Percentiles rank a stretch among this genome's conserved stretches.
Evolutionary conservation across 2,113 vertebrate genomes (phyloP).

Genomic region (Leucosticte australis): DNA sequence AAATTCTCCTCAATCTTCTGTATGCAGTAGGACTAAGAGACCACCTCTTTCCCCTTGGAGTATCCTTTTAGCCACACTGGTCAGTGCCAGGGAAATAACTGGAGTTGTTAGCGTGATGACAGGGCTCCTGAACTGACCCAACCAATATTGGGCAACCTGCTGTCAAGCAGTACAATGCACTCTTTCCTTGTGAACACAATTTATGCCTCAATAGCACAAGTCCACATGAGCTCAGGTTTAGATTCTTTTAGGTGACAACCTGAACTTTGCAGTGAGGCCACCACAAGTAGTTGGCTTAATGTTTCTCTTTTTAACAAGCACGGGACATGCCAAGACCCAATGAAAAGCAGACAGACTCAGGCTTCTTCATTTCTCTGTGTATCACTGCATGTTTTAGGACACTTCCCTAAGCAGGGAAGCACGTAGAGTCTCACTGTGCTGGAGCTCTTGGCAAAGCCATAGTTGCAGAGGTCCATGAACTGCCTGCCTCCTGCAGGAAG

Average conservation of each 20-base stretch:
- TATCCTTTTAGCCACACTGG: background rate
- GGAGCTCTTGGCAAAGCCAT: background rate
- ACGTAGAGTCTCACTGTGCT: accelerated
- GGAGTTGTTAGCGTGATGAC: background rate
- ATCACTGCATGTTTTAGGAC: background rate
- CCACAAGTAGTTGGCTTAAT: background rate
- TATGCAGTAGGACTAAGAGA: background rate
- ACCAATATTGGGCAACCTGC: background rate
- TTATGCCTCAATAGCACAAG: background rate
- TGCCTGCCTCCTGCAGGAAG: background rate
- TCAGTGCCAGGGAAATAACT: background rate
- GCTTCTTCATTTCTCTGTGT: background rate
- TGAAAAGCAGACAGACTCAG: background rate
- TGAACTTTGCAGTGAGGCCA: background rate
- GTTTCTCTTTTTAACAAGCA: background rate
- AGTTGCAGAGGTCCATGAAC: background rate
- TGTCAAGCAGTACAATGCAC: background rate
- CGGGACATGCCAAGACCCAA: background rate
- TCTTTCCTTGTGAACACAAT: background rate
- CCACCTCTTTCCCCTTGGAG: background rate
- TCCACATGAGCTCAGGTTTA: background rate
- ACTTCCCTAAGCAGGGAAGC: background rate
- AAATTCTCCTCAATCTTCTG: background rate
- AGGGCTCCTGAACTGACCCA: background rate
- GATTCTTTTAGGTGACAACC: background rate